phyloP scores from a whole-genome alignment of 2,797 vertebrate species.

The Anabacerthia variegaticeps region DNA sequence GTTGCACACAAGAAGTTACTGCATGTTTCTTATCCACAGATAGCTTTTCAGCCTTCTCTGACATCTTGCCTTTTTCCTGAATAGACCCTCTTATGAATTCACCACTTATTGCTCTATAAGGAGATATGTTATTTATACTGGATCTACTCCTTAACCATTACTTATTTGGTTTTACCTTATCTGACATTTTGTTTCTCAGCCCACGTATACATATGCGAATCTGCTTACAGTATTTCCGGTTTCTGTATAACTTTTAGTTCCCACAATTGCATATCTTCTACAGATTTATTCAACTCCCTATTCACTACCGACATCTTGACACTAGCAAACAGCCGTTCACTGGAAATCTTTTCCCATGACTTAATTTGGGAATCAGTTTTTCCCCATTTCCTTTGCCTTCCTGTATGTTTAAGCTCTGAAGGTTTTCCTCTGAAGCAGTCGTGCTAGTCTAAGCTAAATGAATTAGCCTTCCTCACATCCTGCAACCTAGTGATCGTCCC shows the following conservation, averaged over 20 bases:
- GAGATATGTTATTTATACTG: not conserved
- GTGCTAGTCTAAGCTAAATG: not conserved
- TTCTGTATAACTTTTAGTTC: conserved; percentile 24
- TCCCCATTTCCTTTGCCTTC: conserved; percentile 28
- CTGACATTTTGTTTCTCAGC: not conserved
- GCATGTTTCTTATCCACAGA: not conserved
- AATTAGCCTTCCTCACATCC: not conserved
- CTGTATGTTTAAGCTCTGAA: not conserved
- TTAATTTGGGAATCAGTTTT: conserved; percentile 49
- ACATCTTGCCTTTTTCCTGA: not conserved
- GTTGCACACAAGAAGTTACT: not conserved
- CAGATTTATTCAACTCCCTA: conserved; percentile 23
- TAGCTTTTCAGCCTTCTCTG: not conserved
- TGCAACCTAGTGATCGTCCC: not conserved
- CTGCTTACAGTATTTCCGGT: not conserved
- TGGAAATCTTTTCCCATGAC: conserved; percentile 57
- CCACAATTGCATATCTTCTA: not conserved
- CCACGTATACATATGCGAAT: not conserved
- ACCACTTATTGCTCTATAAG: not conserved
- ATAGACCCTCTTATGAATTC: not conserved
- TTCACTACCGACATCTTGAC: conserved; percentile 28
- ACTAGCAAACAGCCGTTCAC: not conserved
- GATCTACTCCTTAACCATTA: not conserved
- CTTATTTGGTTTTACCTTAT: conserved; percentile 17
- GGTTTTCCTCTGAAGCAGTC: not conserved